A percentile compares a stretch with the other conserved stretches of the same genome.
Evolutionary conservation across 2,113 vertebrate genomes (phyloP).

Genomic region (Platysternon megacephalum): DNA sequence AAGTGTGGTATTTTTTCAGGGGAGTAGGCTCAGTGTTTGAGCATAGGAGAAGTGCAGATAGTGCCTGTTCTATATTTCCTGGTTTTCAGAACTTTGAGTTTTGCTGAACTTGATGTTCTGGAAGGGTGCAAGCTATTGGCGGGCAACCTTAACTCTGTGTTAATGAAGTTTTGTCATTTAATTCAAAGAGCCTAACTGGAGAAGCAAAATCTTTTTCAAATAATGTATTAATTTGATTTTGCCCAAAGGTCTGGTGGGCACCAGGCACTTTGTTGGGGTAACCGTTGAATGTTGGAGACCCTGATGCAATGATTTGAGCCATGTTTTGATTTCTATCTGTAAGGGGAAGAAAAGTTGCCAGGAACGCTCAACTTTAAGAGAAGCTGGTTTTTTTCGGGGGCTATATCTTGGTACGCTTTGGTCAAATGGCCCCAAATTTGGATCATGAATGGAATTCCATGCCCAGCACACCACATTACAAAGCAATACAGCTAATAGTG

Average conservation of each 20-base stretch:
- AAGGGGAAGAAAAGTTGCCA: background rate
- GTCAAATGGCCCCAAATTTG: background rate
- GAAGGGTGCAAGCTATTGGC: no score
- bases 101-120: background rate
- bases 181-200: background rate
- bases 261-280: background rate
- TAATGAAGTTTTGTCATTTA: no score
- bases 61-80: no score
- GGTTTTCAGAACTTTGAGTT: background rate
- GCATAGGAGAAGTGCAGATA: no score
- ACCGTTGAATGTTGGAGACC: background rate
- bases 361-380: background rate
- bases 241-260: background rate
- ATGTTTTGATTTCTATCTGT: background rate
- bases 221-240: background rate
- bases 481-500: background rate
- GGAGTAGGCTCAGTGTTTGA: no score
- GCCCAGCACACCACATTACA: background rate
- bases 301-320: background rate
- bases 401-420: background rate
- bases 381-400: background rate
- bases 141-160: no score
- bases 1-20: no score
- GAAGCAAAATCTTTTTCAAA: background rate
- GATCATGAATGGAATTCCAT: background rate